Evolutionary conservation across 1,140 invertebrate genomes (phyloP), one percentile per base, ranked within the genome.

Genomic region (Tetramorium simillimum): DNA sequence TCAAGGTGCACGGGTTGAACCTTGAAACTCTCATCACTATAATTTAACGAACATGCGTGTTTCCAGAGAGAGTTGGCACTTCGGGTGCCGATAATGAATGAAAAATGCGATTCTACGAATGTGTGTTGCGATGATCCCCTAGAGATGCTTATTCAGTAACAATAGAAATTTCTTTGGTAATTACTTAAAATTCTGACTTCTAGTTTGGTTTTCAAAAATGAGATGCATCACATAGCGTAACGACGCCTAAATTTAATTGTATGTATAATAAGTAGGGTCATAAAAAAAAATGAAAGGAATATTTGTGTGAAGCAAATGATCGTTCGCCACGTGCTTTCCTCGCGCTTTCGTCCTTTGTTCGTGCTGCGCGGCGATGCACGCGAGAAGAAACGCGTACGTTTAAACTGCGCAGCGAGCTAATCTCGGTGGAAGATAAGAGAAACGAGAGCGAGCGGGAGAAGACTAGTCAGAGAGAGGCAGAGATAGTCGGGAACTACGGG

Each of bases 371-470:
- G n/a, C 60, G 77, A 49, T 70, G 53, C 72, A 62, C 37, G 63
- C 69, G 80, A 60, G 81, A 51, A 77, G 24, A 70, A 51, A 40
- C 12, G 51, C 53, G 24, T 65, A 63, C 56, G 88, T 82, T 88
- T 85, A 72, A 89, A 91, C 89, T 92, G 86, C 91, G 91, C 90
- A 92, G 84, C 60, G 87, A 86, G 88, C 86, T 91, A 92, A 92
- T 92, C 88, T 92, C 88, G 76, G 40, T 80, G 24, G 49, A 85
- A 85, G 82, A 85, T 85, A 85, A 85, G 82, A 78, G 82, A 78
- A 77, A 77, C 46, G 53, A 80, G 78, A 85, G 73, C 40, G 58
- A 80, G 62, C 51, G 51, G 63, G 78, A 78, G 63, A 56, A 37
- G 51, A 53, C 18, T 3, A 84, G 76, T 60, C 24, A 18, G 69